Evolutionary conservation across 2,113 vertebrate genomes (phyloP), one percentile per base, ranked within the genome.

Genomic region (Tupaia chinensis): DNA sequence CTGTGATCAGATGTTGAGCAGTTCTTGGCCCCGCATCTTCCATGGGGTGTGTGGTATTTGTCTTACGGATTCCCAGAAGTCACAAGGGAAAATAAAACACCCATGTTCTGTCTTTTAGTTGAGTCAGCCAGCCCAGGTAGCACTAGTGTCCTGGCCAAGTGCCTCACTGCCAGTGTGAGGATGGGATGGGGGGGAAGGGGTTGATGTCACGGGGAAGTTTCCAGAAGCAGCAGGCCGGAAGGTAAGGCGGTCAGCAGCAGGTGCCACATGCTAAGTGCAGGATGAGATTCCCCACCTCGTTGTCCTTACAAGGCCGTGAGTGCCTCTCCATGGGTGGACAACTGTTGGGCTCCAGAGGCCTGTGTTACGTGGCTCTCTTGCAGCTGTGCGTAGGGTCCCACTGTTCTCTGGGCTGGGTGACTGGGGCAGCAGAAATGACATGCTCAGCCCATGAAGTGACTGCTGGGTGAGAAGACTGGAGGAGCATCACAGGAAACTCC

Each of bases 41-140:
- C 70, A 10, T 22, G 32, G 78, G 54, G 32, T 32, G 34, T 94
- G 92, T 73, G 54, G 89, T 61, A 69, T 93, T 97, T 60, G 20
- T 89, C 3, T 0, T 63, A 96, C 79, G 93, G 93, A 97, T 66
- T 97, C 93, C 96, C 32, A 85, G 91, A 97, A 95, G 96, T 92
- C 87, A 27, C 93, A 94, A 86, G 94, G 93, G 93, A 92, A 98
- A 92, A 98, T 86, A 83, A 88, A 89, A 97, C 84, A 89, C 89
- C 94, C 97, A 93, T 17, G 1, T 97, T 97, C 95, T 96, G 98
- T 97, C 96, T 97, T 88, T 96, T 88, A 84, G 83, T 27, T 34
- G 32, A 84, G 81, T 84, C 92, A 83, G 87, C 95, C 91, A 96
- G 93, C 86, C 97, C 98, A 96, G 96, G 95, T 96, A 96, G 92